Evolutionary conservation across 2,113 vertebrate species (phyloP).

Genomic region (Columba janthina): DNA sequence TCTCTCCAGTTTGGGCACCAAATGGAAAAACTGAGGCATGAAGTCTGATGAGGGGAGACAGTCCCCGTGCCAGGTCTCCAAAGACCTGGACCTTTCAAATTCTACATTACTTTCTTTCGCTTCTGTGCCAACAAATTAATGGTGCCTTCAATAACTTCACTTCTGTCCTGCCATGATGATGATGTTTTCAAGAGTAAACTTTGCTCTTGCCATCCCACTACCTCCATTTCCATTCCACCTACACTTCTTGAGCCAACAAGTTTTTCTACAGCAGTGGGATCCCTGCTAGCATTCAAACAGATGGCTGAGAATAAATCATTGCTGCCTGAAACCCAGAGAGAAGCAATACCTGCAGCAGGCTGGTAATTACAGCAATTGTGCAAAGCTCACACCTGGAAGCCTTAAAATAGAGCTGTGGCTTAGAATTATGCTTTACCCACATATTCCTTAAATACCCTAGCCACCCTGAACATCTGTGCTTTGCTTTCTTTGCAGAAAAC

Average conservation of each 20-base stretch:
- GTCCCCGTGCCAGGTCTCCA: accelerated
- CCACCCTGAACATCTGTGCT: not conserved
- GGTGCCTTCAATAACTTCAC: not conserved
- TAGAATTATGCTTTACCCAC: not conserved
- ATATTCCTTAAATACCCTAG: not conserved
- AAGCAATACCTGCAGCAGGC: not conserved
- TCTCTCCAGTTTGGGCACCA: not conserved
- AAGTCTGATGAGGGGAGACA: not conserved
- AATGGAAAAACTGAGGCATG: not conserved
- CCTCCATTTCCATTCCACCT: not conserved
- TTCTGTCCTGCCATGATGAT: not conserved
- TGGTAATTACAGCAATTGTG: not conserved
- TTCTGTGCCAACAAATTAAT: not conserved
- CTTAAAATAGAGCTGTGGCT: not conserved
- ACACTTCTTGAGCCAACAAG: not conserved
- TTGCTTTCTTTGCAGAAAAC: not conserved
- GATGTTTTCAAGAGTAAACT: not conserved
- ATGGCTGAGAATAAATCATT: not conserved
- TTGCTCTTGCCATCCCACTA: not conserved
- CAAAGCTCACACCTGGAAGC: not conserved
- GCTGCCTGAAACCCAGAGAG: not conserved
- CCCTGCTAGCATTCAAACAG: not conserved
- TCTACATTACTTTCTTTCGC: not conserved
- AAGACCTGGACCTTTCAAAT: not conserved
- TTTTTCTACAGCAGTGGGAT: not conserved